Percentiles rank a stretch among this genome's conserved stretches.
Evolutionary conservation across 1,140 invertebrate species (phyloP).

Genomic region (Bombus consobrinus): DNA sequence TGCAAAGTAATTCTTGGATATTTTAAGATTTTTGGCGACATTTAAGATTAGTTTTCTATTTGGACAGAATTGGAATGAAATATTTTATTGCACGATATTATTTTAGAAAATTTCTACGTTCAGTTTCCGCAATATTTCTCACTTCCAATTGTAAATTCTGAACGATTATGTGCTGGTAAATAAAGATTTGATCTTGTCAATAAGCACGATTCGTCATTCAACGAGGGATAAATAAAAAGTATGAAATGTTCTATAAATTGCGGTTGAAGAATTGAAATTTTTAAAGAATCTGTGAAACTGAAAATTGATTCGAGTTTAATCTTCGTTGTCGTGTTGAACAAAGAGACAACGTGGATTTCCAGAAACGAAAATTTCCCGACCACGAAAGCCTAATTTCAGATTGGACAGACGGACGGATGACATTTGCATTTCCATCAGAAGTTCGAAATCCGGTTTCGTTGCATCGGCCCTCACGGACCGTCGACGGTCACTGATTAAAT

Average conservation of each 20-base stretch:
- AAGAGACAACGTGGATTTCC: background rate
- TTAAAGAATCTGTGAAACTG: background rate
- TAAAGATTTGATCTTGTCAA: too few species aligned
- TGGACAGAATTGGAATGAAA: too few species aligned
- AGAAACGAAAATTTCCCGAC: conserved; percentile 3
- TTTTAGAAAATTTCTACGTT: too few species aligned
- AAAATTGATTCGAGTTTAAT: conserved; percentile 1
- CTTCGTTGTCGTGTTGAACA: background rate
- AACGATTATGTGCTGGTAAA: too few species aligned
- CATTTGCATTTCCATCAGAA: conserved; percentile 51
- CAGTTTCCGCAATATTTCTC: too few species aligned
- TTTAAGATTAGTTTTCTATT: too few species aligned
- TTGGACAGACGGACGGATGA: conserved; percentile 21
- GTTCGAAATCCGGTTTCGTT: conserved; percentile 38
- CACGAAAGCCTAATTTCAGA: conserved; percentile 22
- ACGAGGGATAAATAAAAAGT: background rate
- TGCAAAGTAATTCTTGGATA: too few species aligned
- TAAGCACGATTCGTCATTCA: too few species aligned
- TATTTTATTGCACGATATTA: too few species aligned
- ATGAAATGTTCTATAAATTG: background rate
- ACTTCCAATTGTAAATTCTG: too few species aligned
- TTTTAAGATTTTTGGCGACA: too few species aligned
- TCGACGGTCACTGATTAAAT: conserved; percentile 46
- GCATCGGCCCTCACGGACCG: conserved; percentile 5
- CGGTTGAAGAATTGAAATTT: background rate